A percentile compares a stretch with the other conserved stretches of the same genome.
Evolutionary conservation across 1,140 invertebrate genomes (phyloP).

Genomic region (Bacillus rossius): DNA sequence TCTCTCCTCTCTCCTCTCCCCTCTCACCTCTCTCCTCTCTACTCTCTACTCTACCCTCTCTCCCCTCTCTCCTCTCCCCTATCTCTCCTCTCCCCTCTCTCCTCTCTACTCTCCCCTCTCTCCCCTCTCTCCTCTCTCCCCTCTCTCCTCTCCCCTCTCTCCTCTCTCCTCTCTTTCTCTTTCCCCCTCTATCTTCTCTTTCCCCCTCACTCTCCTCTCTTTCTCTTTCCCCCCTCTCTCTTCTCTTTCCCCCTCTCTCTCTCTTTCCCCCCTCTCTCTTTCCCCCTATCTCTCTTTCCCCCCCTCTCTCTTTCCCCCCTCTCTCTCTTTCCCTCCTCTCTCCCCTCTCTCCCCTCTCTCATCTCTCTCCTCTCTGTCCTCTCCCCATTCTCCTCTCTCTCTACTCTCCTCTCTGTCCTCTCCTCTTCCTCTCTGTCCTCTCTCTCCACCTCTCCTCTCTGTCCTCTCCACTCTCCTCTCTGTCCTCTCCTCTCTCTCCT

Average conservation of each 20-base stretch:
- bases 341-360: slow-evolving; percentile 12
- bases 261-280: neutral
- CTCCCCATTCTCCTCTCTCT: neutral
- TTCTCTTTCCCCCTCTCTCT: neutral
- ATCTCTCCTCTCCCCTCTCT: neutral
- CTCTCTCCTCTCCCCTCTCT: neutral
- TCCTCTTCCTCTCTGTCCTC: slow-evolving; percentile 7
- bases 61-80: neutral
- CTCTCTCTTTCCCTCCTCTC: neutral
- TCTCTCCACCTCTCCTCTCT: neutral
- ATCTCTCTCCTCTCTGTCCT: neutral
- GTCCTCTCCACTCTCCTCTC: neutral
- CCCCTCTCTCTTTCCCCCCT: no score
- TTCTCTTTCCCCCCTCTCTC: neutral
- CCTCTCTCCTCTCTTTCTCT: neutral
- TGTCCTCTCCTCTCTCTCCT: slow-evolving; percentile 8
- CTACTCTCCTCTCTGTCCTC: neutral
- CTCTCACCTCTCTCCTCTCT: neutral
- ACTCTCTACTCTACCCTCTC: neutral
- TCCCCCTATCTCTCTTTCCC: neutral
- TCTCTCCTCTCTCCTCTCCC: neutral
- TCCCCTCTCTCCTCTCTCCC: neutral
- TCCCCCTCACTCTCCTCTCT: neutral
- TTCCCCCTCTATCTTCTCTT: neutral
- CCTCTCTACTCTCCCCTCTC: neutral